Evolutionary conservation across 2,113 vertebrate species (phyloP).

Genomic region (Miniopterus natalensis): DNA sequence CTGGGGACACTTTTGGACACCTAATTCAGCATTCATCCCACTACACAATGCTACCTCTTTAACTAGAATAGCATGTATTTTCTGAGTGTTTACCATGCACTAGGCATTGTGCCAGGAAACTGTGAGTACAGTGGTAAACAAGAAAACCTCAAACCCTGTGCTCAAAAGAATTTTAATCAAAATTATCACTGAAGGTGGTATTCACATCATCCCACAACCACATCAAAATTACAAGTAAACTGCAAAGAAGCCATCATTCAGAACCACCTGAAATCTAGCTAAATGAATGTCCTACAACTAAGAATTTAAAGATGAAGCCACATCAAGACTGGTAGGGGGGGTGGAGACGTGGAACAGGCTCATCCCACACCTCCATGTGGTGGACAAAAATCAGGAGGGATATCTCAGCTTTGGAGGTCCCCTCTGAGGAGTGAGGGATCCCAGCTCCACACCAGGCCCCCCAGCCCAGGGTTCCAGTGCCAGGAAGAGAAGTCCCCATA

Average conservation of each 20-base stretch:
- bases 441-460: not conserved
- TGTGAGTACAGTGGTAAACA: not conserved
- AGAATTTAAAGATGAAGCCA: not conserved
- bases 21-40: not conserved
- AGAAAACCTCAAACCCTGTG: not conserved
- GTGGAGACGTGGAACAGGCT: not conserved
- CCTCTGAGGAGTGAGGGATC: not conserved
- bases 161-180: not conserved
- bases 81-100: not conserved
- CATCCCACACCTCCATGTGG: not conserved
- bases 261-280: not conserved
- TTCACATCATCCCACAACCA: not conserved
- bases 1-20: not conserved
- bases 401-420: not conserved
- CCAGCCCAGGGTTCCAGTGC: not conserved
- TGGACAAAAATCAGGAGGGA: not conserved
- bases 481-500: not conserved
- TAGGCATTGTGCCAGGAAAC: not conserved
- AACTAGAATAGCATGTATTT: not conserved
- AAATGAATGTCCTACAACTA: not conserved
- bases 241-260: not conserved
- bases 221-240: not conserved
- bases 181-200: not conserved
- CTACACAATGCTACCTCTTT: not conserved
- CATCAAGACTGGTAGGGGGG: not conserved